Evolutionary conservation across 2,113 vertebrate species (phyloP).

Genomic region (Illadopsis cleaveri): DNA sequence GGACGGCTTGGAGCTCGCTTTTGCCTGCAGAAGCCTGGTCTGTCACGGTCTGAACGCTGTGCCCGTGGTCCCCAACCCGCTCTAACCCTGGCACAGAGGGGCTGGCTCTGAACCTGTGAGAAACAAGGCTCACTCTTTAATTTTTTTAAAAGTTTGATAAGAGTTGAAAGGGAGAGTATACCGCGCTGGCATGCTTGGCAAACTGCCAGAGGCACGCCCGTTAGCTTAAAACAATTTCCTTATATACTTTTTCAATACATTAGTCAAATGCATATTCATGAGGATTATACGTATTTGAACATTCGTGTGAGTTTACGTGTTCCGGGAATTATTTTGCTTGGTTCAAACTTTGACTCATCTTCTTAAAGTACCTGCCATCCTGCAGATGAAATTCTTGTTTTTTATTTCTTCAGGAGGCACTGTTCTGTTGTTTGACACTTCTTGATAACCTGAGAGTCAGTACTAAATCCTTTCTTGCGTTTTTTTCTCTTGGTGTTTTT

Average conservation of each 20-base stretch:
- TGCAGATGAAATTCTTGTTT: neutral
- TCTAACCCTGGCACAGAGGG: neutral
- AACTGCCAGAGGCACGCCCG: neutral
- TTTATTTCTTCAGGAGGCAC: too few species aligned
- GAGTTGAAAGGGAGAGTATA: too few species aligned
- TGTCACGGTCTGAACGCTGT: neutral
- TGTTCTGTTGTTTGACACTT: neutral
- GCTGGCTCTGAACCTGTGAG: neutral
- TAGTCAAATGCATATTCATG: neutral
- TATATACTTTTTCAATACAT: too few species aligned
- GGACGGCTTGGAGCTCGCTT: neutral
- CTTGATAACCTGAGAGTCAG: neutral
- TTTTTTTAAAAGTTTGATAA: neutral
- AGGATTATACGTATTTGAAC: neutral
- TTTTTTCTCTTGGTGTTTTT: neutral
- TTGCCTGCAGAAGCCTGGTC: neutral
- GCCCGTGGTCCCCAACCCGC: neutral
- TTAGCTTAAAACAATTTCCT: neutral
- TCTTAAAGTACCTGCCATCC: neutral
- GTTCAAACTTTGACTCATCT: neutral
- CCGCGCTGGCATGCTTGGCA: neutral
- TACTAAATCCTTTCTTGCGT: neutral
- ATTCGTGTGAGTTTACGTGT: too few species aligned
- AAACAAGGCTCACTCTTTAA: neutral
- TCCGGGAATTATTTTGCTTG: neutral